Base-by-base conservation (phyloP, 2,888 invertebrate species). In the Timema cristinae region DNA sequence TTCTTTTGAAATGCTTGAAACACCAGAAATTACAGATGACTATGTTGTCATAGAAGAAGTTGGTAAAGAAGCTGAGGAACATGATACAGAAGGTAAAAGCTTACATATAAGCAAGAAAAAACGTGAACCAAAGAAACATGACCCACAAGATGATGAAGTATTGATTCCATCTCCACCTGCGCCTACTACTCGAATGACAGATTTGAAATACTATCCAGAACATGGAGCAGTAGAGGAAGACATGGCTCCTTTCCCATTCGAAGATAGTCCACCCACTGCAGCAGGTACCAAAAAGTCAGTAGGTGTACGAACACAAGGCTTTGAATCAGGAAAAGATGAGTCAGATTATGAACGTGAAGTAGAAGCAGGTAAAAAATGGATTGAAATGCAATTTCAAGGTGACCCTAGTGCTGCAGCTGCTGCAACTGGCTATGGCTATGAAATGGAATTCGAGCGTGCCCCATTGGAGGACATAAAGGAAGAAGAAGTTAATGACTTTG, bases 401-500 rank as follows among this genome's bases (percentile, higher is more conserved):
- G 90, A 90, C 78, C 85, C 86, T 74, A 83, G 86, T 0, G 86
- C 87, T 74, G 83, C 86, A 0, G 85, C 89, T 66, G 84, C 85
- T 71, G 87, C 86, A 61, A 85, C 86, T 56, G 88, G 88, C 69
- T 84, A 89, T 73, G 86, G 87, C 0, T 90, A 90, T 79, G 90
- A 90, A 72, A 91, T 93, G 80, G 94, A 94, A 76, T 91, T 92
- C 75, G 92, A 93, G 78, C 86, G 93, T 73, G 91, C 93, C 15
- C 91, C 94, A 6, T 82, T 95, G 59, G 95, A 95, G 84, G 95
- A 96, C 78, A 95, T 95, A 63, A 94, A 95, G 83, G 94, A 95
- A 81, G 95, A 96, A 82, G 96, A 96, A 83, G 87, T 91, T 79
- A 93, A 93, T 69, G 94, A 94, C 79, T 91, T 94, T 79, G 93